phyloP scores from a whole-genome alignment of 1,140 invertebrate genomes.

The Magallana gigas region DNA sequence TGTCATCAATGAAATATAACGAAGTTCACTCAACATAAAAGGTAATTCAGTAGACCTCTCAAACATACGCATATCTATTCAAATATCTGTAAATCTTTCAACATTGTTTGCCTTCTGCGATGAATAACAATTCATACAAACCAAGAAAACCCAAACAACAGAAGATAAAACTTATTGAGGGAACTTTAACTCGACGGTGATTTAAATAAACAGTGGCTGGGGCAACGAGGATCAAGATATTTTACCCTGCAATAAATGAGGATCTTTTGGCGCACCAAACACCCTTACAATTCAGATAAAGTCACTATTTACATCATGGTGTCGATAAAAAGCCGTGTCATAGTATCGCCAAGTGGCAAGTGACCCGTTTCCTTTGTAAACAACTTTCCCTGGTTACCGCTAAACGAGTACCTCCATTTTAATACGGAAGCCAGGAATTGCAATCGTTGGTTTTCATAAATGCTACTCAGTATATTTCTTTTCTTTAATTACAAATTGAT shows the following conservation, averaged over 20 bases:
- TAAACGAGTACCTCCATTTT: conserved; percentile 48
- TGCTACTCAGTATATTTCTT: background rate
- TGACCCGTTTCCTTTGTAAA: conserved; percentile 49
- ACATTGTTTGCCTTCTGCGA: no score
- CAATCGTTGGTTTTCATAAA: background rate
- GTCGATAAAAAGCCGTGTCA: conserved; percentile 27
- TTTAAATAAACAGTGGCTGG: background rate
- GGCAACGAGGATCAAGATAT: background rate
- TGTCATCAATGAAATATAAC: no score
- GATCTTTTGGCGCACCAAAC: background rate
- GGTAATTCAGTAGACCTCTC: no score
- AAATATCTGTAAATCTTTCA: no score
- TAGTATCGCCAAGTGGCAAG: background rate
- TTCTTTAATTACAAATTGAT: background rate
- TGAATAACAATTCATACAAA: background rate
- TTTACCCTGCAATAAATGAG: background rate
- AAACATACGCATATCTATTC: no score
- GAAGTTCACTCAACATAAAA: no score
- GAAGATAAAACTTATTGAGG: background rate
- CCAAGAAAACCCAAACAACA: background rate
- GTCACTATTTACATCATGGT: conserved; percentile 4
- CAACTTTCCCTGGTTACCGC: conserved; percentile 60
- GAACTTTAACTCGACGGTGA: background rate
- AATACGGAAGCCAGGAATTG: conserved; percentile 12
- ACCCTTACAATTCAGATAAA: background rate